Evolutionary conservation across 2,797 vertebrate species (phyloP).

Genomic region (Sarcophilus harrisii): DNA sequence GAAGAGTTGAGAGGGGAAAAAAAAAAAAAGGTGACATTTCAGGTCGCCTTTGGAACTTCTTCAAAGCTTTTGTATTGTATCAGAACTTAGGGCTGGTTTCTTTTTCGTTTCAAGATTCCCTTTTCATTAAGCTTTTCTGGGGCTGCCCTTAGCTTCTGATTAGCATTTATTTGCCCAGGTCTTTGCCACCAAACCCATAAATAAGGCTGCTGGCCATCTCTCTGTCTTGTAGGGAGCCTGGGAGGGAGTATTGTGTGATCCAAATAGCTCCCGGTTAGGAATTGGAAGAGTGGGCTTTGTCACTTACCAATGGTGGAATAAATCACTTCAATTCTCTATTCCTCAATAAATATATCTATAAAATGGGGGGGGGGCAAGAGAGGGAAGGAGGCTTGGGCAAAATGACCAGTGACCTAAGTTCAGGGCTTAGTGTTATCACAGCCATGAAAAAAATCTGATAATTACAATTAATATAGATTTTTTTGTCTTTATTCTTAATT

Average conservation of each 20-base stretch:
- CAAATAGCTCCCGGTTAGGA: background rate
- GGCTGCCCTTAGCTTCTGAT: constrained; percentile 46
- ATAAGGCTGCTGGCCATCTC: background rate
- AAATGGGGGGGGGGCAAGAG: background rate
- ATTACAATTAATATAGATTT: background rate
- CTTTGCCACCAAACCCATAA: constrained; percentile 24
- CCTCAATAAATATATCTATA: background rate
- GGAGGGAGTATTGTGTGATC: background rate
- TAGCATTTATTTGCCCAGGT: background rate
- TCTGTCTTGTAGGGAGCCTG: background rate
- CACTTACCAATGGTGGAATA: background rate
- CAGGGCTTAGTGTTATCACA: background rate
- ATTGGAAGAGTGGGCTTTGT: background rate
- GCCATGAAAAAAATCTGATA: background rate
- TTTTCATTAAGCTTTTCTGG: constrained; percentile 50
- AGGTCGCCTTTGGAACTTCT: constrained; percentile 69
- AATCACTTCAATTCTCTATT: background rate
- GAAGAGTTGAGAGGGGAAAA: constrained; percentile 56
- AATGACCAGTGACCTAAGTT: background rate
- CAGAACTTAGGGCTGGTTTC: constrained; percentile 20
- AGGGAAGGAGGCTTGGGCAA: background rate
- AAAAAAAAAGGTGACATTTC: constrained; percentile 74
- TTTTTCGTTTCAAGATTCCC: constrained; percentile 30
- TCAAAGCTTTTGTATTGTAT: constrained; percentile 63
- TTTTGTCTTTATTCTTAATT: background rate